phyloP scores from a whole-genome alignment of 1,140 invertebrate species.

The Cyclina sinensis region DNA sequence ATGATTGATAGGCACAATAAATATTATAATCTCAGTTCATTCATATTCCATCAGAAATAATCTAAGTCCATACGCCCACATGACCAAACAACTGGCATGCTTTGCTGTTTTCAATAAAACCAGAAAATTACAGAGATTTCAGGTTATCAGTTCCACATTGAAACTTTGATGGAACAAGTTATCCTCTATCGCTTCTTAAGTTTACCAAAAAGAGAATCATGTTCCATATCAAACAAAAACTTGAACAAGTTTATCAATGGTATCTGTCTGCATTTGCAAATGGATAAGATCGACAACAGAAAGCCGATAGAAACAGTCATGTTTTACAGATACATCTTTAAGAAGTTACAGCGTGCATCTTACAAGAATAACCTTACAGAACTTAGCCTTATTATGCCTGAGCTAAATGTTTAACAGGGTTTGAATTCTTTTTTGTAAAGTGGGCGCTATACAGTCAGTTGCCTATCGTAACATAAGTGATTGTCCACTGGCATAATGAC shows the following conservation, averaged over 20 bases:
- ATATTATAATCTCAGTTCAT: constrained; percentile 13
- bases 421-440: too few species aligned
- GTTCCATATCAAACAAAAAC: constrained; percentile 29
- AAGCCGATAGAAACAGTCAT: neutral
- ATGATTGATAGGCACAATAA: neutral
- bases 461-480: too few species aligned
- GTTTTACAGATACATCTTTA: neutral
- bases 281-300: constrained; percentile 9
- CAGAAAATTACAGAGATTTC: neutral
- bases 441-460: too few species aligned
- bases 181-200: constrained; percentile 6
- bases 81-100: neutral
- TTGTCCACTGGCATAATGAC: too few species aligned
- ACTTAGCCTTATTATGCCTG: too few species aligned
- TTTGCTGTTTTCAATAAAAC: neutral
- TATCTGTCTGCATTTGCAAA: constrained; percentile 11
- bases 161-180: constrained; percentile 11
- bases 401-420: too few species aligned
- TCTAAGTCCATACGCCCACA: constrained; percentile 3
- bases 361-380: too few species aligned
- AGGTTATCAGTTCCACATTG: neutral
- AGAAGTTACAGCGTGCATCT: too few species aligned
- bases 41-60: constrained; percentile 7
- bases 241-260: constrained; percentile 23
- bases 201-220: constrained; percentile 33